A percentile compares a stretch with the other conserved stretches of the same genome.
Conservation (phyloP, 2,888 invertebrate species). For the Axea sp. region DNA sequence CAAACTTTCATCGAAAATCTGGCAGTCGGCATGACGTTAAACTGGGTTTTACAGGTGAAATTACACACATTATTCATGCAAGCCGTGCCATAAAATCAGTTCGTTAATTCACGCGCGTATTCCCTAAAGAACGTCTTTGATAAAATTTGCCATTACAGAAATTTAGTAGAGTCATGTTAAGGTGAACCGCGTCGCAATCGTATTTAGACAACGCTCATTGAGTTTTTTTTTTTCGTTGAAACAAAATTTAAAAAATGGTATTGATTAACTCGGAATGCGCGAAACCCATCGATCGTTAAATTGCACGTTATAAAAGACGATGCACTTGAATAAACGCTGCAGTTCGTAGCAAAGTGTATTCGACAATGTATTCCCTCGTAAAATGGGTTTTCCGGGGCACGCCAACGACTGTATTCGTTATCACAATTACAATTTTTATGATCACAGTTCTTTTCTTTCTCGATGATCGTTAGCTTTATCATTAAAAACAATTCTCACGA, state of each 20-base stretch:
- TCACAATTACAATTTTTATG: conserved; percentile 49
- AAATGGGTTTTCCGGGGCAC: conserved; percentile 22
- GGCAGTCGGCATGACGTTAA: neutral
- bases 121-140: conserved; percentile 1
- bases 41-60: conserved; percentile 6
- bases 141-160: conserved; percentile 6
- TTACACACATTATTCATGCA: conserved; percentile 10
- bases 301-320: conserved; percentile 9
- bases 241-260: too few relatives aligned
- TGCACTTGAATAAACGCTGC: conserved; percentile 14
- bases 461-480: conserved; percentile 54
- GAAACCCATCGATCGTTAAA: conserved; percentile 3
- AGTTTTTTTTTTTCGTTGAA: too few relatives aligned
- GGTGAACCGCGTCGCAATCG: conserved; percentile 17
- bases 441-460: conserved; percentile 22
- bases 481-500: conserved; percentile 57
- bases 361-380: conserved; percentile 12
- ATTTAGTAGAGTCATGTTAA: conserved; percentile 7
- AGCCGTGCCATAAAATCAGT: conserved; percentile 6
- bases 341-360: conserved; percentile 12
- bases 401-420: conserved; percentile 32
- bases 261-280: conserved; percentile 2
- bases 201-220: conserved; percentile 3
- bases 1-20: neutral
- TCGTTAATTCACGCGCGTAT: conserved; percentile 4